Evolutionary conservation across 2,113 vertebrate genomes (phyloP).

Genomic region (Apaloderma vittatum): DNA sequence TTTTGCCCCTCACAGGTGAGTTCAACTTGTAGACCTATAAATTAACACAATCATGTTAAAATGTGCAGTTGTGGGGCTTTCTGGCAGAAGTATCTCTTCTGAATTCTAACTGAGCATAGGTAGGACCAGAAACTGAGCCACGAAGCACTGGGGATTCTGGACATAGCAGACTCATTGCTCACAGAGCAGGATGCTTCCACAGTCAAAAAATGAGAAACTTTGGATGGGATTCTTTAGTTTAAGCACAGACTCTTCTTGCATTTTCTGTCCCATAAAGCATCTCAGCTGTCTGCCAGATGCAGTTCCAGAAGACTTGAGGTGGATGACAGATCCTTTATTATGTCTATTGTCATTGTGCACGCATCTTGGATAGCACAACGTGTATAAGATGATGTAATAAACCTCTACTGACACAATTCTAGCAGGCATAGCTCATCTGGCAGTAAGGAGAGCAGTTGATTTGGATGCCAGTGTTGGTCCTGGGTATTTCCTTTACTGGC

Average conservation of each 20-base stretch:
- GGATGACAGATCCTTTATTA: not conserved
- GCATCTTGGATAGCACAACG: not conserved
- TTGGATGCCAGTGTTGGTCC: not conserved
- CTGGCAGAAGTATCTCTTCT: not conserved
- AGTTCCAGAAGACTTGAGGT: not conserved
- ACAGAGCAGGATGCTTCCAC: not conserved
- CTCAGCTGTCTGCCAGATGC: not conserved
- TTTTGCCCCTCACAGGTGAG: not conserved
- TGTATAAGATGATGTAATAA: not conserved
- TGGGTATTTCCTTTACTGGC: not conserved
- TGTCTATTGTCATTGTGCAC: not conserved
- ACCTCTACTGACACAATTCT: not conserved
- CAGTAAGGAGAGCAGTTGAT: not conserved
- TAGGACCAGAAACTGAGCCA: not conserved
- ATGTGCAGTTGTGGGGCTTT: rapidly evolving
- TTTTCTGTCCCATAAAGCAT: not conserved
- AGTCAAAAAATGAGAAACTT: rapidly evolving
- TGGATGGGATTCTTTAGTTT: not conserved
- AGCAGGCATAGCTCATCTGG: not conserved
- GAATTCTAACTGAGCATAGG: not conserved
- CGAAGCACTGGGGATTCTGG: not conserved
- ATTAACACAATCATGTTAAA: not conserved
- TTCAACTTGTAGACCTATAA: not conserved
- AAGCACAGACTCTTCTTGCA: not conserved
- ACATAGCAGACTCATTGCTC: not conserved